Evolutionary conservation across 2,797 vertebrate genomes (phyloP).

Genomic region (Ctenosaura bakeri): DNA sequence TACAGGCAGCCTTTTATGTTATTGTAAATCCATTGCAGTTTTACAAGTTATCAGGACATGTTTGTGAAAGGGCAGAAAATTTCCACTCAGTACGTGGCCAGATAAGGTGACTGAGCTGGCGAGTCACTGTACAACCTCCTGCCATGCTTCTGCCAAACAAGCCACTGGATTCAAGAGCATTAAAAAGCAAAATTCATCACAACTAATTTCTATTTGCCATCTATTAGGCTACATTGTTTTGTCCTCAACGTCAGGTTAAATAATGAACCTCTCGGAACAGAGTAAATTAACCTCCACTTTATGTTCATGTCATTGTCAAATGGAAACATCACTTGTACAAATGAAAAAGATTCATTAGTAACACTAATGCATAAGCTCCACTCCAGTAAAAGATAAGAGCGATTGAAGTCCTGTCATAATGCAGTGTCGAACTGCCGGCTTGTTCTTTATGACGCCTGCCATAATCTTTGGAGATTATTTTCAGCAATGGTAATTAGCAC

Average conservation of each 20-base stretch:
- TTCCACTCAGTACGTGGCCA: neutral
- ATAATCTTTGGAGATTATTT: conserved; percentile 88
- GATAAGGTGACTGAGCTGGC: conserved; percentile 50
- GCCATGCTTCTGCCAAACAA: conserved; percentile 59
- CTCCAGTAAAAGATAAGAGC: conserved; percentile 81
- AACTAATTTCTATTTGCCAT: conserved; percentile 91
- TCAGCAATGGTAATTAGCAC: conserved; percentile 85
- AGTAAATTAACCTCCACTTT: conserved; percentile 87
- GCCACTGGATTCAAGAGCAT: conserved; percentile 69
- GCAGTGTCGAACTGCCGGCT: conserved; percentile 68
- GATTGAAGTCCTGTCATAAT: conserved; percentile 83
- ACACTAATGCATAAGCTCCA: conserved; percentile 80
- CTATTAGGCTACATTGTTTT: conserved; percentile 88
- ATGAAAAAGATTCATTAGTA: conserved; percentile 87
- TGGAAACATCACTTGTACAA: conserved; percentile 85
- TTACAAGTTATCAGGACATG: conserved; percentile 64
- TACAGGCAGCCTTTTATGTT: conserved; percentile 73
- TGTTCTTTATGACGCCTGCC: conserved; percentile 85
- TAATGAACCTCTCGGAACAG: conserved; percentile 84
- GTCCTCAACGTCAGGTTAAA: conserved; percentile 84
- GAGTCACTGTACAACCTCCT: conserved; percentile 61
- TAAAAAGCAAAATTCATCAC: conserved; percentile 89
- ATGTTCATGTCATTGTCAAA: conserved; percentile 88
- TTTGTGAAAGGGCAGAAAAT: conserved; percentile 52
- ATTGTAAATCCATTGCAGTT: conserved; percentile 72